These are phyloP conservation scores for Drosophila helvetica DNA, from an alignment of 2,888 invertebrate species.

Conservation along the genomic window DNA sequence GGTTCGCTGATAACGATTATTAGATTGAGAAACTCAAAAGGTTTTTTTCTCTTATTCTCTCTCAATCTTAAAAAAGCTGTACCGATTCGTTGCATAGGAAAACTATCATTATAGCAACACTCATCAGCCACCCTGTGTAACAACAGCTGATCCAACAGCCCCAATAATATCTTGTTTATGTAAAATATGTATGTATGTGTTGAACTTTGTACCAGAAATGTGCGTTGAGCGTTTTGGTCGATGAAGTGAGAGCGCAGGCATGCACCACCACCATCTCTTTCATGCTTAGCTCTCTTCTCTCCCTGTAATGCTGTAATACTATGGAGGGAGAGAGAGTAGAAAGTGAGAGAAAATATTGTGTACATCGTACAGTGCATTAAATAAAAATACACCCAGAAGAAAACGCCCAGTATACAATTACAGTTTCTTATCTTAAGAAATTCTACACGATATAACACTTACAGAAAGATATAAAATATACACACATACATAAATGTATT, in stretches of 20 bases:
- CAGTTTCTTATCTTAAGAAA: not conserved
- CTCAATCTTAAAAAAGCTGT: too few species aligned
- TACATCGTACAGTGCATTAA: slow-evolving; percentile 10
- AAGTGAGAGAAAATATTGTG: not conserved
- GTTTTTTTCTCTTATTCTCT: too few species aligned
- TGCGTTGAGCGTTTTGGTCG: slow-evolving; percentile 1
- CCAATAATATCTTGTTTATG: slow-evolving; percentile 6
- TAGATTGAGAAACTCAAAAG: too few species aligned
- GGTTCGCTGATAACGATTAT: too few species aligned
- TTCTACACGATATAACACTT: too few species aligned
- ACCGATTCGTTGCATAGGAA: not conserved
- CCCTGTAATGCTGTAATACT: not conserved
- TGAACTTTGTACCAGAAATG: slow-evolving; percentile 27
- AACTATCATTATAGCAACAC: not conserved
- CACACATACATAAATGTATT: too few species aligned
- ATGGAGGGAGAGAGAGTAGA: slow-evolving; percentile 7
- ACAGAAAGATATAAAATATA: too few species aligned
- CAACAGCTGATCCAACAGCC: not conserved
- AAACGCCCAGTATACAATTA: not conserved
- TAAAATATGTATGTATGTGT: slow-evolving; percentile 3
- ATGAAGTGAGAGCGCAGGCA: not conserved
- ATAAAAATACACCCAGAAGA: not conserved
- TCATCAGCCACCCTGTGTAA: not conserved
- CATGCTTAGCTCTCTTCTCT: not conserved
- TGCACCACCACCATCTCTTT: too few species aligned